These are phyloP conservation scores for Callinectes sapidus DNA, from an alignment of 2,888 invertebrate species.

Conservation along the genomic window DNA sequence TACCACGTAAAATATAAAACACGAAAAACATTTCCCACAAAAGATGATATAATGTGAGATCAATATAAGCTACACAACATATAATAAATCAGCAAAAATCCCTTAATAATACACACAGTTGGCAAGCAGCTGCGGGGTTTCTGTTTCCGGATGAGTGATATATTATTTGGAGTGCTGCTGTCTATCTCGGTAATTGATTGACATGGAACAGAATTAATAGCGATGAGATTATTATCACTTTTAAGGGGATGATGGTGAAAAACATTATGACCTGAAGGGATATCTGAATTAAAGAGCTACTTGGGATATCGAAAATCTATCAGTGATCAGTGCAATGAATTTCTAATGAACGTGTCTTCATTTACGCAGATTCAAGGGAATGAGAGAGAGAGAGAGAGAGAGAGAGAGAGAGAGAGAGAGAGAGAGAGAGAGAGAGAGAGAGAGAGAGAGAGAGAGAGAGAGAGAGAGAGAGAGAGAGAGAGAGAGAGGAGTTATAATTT, in stretches of 20 bases:
- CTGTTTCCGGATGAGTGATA: too few species aligned
- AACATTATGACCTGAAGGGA: not conserved
- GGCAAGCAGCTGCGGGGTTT: too few species aligned
- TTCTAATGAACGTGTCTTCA: not conserved
- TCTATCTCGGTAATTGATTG: not conserved
- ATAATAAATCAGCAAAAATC: too few species aligned
- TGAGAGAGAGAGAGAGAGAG: not conserved
- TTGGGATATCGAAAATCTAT: not conserved
- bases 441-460: not conserved
- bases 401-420: not conserved
- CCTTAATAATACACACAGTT: too few species aligned
- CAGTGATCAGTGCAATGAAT: not conserved
- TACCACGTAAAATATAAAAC: too few species aligned
- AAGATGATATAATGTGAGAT: too few species aligned
- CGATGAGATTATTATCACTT: not conserved
- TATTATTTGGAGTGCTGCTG: too few species aligned
- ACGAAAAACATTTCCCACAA: too few species aligned
- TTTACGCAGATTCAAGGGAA: not conserved
- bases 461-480: not conserved
- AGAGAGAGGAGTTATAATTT: not conserved
- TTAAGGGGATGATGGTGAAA: not conserved
- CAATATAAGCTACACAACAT: too few species aligned
- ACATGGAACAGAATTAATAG: not conserved
- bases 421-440: too few species aligned
- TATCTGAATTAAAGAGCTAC: not conserved